Evolutionary conservation across 2,113 vertebrate genomes (phyloP).

Genomic region (Oriolus oriolus): DNA sequence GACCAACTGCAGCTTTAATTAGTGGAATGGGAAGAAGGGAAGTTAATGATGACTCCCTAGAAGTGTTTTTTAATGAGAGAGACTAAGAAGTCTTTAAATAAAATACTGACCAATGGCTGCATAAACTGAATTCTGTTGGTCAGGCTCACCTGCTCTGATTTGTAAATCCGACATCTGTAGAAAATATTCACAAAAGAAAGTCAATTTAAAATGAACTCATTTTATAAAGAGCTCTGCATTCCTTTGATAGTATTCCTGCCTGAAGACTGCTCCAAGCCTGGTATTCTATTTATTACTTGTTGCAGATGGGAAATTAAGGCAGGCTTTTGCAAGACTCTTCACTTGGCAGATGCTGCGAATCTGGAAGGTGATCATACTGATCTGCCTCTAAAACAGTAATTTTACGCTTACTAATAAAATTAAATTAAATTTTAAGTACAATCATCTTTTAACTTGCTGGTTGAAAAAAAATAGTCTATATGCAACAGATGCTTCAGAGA

Average conservation of each 20-base stretch:
- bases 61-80: not conserved
- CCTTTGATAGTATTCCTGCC: not conserved
- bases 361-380: not conserved
- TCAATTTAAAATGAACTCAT: not conserved
- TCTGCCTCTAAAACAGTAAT: not conserved
- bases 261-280: constrained; percentile 15
- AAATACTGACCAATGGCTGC: not conserved
- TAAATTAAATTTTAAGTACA: not conserved
- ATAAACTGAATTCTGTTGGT: not conserved
- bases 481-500: not conserved
- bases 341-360: not conserved
- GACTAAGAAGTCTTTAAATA: not conserved
- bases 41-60: not conserved
- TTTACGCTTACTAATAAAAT: constrained; percentile 25
- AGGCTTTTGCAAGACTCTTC: constrained; percentile 16
- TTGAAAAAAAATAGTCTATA: not conserved
- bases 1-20: constrained; percentile 8
- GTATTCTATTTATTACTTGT: constrained; percentile 48
- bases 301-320: constrained; percentile 53
- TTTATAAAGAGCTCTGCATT: constrained; percentile 42
- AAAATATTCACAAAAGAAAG: not conserved
- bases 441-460: not conserved
- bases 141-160: not conserved
- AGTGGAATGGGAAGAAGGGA: not conserved
- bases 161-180: not conserved